These are phyloP conservation scores for Drosophila bocki DNA, from an alignment of 1,140 invertebrate species.

Conservation along the genomic window DNA sequence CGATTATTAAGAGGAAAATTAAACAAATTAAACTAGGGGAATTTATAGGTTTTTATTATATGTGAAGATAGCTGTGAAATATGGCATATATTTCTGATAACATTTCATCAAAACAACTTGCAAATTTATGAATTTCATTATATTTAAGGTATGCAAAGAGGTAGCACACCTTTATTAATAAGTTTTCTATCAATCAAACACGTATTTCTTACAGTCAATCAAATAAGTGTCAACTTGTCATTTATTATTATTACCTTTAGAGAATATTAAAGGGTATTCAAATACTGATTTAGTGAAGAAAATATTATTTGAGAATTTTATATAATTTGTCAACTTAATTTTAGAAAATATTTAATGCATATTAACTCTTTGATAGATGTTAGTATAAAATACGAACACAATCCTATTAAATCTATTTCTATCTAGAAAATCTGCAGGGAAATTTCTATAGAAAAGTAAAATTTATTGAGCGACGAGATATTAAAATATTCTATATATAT, in stretches of 20 bases:
- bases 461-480: too few species aligned
- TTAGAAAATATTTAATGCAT: neutral
- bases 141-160: neutral
- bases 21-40: neutral
- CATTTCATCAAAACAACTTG: constrained; percentile 1
- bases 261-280: neutral
- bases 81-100: neutral
- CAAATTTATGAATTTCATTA: neutral
- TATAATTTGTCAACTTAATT: neutral
- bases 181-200: neutral
- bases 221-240: neutral
- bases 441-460: neutral
- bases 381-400: too few species aligned
- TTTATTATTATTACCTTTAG: neutral
- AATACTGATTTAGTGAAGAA: neutral
- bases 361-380: neutral
- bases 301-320: neutral
- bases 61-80: neutral
- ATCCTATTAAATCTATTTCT: too few species aligned
- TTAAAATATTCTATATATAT: neutral
- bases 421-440: neutral
- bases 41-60: neutral
- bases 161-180: neutral
- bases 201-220: neutral
- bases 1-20: constrained; percentile 14